A percentile compares a stretch with the other conserved stretches of the same genome.
These are phyloP conservation scores for Drosophila hamatofila DNA, from an alignment of 2,888 invertebrate genomes.

Conservation along the genomic window DNA sequence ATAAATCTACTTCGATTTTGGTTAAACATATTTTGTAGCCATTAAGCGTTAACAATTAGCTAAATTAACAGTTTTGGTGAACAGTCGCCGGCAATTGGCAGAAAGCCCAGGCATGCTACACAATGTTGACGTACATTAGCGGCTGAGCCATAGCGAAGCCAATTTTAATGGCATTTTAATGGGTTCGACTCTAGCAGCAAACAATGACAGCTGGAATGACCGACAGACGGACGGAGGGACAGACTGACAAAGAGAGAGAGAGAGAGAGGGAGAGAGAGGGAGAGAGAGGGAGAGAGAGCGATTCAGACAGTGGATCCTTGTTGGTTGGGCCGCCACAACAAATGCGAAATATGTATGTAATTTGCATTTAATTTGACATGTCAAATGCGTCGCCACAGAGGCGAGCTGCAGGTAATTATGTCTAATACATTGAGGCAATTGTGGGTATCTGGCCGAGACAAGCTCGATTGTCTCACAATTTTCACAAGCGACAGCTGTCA, in stretches of 20 bases:
- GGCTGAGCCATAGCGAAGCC: conserved; percentile 42
- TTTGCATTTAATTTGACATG: conserved; percentile 82
- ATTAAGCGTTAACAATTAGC: conserved; percentile 31
- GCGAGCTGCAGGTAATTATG: conserved; percentile 41
- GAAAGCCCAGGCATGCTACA: conserved; percentile 32
- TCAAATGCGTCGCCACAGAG: conserved; percentile 48
- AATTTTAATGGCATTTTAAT: conserved; percentile 74
- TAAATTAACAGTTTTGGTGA: conserved; percentile 43
- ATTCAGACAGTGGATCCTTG: conserved; percentile 6
- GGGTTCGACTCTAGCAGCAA: conserved; percentile 42
- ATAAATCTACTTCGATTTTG: conserved; percentile 28
- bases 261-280: too few relatives aligned
- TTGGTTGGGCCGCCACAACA: conserved; percentile 23
- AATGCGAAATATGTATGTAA: conserved; percentile 71
- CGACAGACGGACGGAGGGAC: background rate
- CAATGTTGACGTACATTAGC: conserved; percentile 51
- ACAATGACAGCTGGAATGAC: conserved; percentile 32
- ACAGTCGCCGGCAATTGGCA: conserved; percentile 18
- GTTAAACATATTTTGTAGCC: conserved; percentile 24
- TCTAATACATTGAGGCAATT: conserved; percentile 24
- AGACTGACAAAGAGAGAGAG: background rate
- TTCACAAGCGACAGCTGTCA: conserved; percentile 6
- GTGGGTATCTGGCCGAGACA: conserved; percentile 7
- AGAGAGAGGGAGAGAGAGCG: too few relatives aligned
- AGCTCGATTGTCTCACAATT: conserved; percentile 7